Evolutionary conservation across 2,888 invertebrate genomes (phyloP).

Genomic region (Oasisia sp.): DNA sequence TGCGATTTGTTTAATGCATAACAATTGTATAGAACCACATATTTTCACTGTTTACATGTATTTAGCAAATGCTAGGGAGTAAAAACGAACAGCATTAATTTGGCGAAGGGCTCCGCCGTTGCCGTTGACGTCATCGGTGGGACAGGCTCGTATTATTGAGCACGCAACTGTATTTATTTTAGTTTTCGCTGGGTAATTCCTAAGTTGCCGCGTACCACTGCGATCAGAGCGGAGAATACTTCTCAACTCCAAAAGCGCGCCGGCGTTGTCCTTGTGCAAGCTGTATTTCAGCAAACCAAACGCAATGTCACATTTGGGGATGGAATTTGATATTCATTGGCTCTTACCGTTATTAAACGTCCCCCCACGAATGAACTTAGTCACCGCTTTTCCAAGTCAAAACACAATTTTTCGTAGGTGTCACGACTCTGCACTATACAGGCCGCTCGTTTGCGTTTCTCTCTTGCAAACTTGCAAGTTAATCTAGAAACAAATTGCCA

Average conservation of each 20-base stretch:
- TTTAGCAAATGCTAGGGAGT: slow-evolving; percentile 41
- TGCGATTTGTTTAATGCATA: background rate
- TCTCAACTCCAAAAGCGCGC: slow-evolving; percentile 30
- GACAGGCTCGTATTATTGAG: slow-evolving; percentile 57
- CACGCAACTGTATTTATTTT: slow-evolving; percentile 55
- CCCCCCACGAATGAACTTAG: slow-evolving; percentile 43
- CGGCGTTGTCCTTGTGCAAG: background rate
- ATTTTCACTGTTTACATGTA: background rate
- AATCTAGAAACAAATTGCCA: background rate
- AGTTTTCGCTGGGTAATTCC: slow-evolving; percentile 47
- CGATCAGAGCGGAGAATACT: slow-evolving; percentile 33
- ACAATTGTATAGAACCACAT: background rate
- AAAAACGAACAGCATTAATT: slow-evolving; percentile 49
- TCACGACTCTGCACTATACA: background rate
- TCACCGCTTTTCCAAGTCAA: background rate
- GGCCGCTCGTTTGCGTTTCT: background rate
- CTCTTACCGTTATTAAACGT: slow-evolving; percentile 63
- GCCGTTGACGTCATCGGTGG: slow-evolving; percentile 55
- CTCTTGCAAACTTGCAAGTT: background rate
- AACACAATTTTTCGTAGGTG: background rate
- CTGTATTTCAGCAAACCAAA: slow-evolving; percentile 19
- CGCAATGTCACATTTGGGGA: slow-evolving; percentile 28
- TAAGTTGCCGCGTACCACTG: slow-evolving; percentile 38
- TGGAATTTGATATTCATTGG: slow-evolving; percentile 39
- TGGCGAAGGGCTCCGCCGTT: slow-evolving; percentile 54